These are phyloP conservation scores for Turdus rufiventris DNA, from an alignment of 2,113 vertebrate genomes.

Conservation along the genomic window DNA sequence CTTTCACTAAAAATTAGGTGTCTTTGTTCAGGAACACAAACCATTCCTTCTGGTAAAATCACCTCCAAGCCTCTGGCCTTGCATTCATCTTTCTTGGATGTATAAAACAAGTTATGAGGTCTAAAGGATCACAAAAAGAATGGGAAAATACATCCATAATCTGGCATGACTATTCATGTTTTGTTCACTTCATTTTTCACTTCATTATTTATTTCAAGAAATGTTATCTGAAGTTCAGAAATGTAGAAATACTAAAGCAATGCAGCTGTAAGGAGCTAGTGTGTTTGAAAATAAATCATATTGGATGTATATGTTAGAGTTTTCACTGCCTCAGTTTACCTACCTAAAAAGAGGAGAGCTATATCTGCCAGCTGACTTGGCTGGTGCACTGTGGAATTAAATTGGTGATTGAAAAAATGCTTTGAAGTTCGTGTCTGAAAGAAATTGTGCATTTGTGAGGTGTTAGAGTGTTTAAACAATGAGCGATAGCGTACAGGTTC, in stretches of 20 bases:
- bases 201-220: slow-evolving; percentile 20
- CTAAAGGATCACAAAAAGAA: background rate
- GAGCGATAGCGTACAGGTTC: background rate
- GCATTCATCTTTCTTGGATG: background rate
- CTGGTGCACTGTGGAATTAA: background rate
- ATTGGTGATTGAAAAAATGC: background rate
- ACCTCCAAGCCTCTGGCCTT: background rate
- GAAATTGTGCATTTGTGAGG: background rate
- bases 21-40: slow-evolving; percentile 41
- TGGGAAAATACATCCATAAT: background rate
- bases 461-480: background rate
- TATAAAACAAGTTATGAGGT: background rate
- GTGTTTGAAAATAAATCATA: background rate
- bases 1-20: slow-evolving; percentile 52
- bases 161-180: background rate
- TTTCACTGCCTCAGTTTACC: background rate
- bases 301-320: background rate
- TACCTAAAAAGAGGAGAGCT: background rate
- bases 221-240: background rate
- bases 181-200: slow-evolving; percentile 13
- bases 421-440: background rate
- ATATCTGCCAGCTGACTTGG: background rate
- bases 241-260: background rate
- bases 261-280: background rate
- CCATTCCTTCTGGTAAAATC: slow-evolving; percentile 31